Percentiles rank a stretch among this genome's conserved stretches.
phyloP scores from a whole-genome alignment of 2,113 vertebrate genomes.

The Tupaia chinensis region DNA sequence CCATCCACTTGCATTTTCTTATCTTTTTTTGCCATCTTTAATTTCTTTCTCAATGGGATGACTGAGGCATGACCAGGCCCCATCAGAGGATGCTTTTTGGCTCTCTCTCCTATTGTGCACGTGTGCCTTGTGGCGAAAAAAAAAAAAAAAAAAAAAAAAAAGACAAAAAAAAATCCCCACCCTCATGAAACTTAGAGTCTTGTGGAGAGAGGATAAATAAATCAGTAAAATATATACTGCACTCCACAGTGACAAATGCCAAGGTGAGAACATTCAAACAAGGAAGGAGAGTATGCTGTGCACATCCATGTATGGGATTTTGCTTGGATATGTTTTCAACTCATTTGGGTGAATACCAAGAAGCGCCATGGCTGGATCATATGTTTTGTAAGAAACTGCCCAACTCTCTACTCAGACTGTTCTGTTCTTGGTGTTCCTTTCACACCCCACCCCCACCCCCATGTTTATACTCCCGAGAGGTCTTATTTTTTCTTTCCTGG shows the following conservation, averaged over 20 bases:
- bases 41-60: not conserved
- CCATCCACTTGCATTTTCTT: not conserved
- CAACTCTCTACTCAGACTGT: not conserved
- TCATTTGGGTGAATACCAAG: not conserved
- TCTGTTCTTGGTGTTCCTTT: not conserved
- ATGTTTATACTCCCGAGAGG: not conserved
- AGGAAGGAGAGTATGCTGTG: not conserved
- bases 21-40: not conserved
- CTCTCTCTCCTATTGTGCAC: no score
- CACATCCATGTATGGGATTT: not conserved
- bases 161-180: conserved; percentile 22
- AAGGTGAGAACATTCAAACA: not conserved
- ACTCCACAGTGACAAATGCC: not conserved
- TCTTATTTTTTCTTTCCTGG: conserved; percentile 3
- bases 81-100: no score
- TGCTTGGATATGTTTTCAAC: no score
- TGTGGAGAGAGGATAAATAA: not conserved
- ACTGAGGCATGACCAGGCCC: not conserved
- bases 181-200: not conserved
- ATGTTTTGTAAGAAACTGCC: not conserved
- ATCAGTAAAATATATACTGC: not conserved
- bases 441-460: no score
- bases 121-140: no score
- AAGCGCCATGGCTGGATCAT: not conserved
- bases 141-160: no score